Percentiles rank a stretch among this genome's conserved stretches.
phyloP scores from a whole-genome alignment of 1,140 invertebrate species.

The Aphelinus certus region DNA sequence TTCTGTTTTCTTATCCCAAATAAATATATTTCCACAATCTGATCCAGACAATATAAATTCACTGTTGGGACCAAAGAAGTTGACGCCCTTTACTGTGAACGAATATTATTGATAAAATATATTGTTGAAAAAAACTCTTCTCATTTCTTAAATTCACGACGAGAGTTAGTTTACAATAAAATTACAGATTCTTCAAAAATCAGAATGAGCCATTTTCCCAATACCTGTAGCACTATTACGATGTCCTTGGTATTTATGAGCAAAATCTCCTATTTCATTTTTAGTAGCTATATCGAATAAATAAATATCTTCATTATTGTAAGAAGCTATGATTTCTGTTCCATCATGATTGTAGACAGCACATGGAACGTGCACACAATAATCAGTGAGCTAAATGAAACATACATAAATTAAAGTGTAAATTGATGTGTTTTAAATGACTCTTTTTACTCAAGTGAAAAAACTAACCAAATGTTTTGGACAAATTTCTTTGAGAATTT shows the following conservation, averaged over 20 bases:
- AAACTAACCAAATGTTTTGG: constrained; percentile 67
- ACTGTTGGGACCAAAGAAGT: constrained; percentile 91
- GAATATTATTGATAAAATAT: constrained; percentile 14
- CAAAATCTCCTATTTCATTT: constrained; percentile 69
- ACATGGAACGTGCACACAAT: constrained; percentile 78
- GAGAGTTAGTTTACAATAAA: not conserved
- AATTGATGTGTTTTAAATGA: constrained; percentile 3
- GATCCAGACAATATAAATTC: constrained; percentile 93
- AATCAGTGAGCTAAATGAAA: constrained; percentile 43
- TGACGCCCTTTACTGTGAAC: constrained; percentile 86
- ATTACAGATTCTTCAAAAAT: not conserved
- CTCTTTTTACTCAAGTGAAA: not conserved
- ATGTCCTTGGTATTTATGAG: constrained; percentile 83
- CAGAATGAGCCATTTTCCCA: constrained; percentile 4
- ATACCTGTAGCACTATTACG: constrained; percentile 77
- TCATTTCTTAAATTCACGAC: not conserved
- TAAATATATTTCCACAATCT: constrained; percentile 93
- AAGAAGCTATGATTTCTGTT: constrained; percentile 88
- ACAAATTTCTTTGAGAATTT: constrained; percentile 66
- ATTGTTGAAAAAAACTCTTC: constrained; percentile 12
- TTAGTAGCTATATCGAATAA: constrained; percentile 77
- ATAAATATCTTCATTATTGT: constrained; percentile 95
- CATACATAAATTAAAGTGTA: constrained; percentile 28
- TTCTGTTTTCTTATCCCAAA: constrained; percentile 93
- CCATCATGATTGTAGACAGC: constrained; percentile 93